A percentile compares a stretch with the other conserved stretches of the same genome.
phyloP scores from a whole-genome alignment of 2,113 vertebrate species.

The Rhagologus leucostigma region DNA sequence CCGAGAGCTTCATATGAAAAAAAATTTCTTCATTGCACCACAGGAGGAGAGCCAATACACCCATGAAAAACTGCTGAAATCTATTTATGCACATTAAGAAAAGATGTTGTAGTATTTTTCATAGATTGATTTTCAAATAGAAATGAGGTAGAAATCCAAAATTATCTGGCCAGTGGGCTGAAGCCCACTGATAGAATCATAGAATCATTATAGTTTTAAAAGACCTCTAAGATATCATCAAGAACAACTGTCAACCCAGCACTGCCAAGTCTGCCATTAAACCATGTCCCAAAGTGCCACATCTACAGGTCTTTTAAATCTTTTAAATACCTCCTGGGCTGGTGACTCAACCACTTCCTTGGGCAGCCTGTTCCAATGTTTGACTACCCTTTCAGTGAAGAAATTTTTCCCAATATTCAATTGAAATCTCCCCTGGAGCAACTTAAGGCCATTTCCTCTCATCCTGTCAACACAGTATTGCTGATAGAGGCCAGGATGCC shows the following conservation, averaged over 20 bases:
- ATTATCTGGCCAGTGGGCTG: background rate
- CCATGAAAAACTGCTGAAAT: background rate
- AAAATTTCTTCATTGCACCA: background rate
- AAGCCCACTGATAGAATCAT: background rate
- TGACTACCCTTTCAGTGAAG: background rate
- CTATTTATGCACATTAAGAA: background rate
- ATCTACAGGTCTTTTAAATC: background rate
- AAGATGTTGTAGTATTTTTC: background rate
- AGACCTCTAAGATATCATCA: background rate
- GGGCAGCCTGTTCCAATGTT: background rate
- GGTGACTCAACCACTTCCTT: background rate
- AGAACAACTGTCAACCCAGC: background rate
- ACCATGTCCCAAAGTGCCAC: background rate
- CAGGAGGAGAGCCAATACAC: fast-evolving
- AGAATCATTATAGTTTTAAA: background rate
- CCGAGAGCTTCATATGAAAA: background rate
- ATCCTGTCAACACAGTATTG: background rate
- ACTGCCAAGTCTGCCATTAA: background rate
- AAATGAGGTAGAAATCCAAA: background rate
- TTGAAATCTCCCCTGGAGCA: background rate
- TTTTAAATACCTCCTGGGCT: background rate
- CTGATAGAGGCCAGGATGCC: background rate
- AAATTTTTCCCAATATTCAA: background rate
- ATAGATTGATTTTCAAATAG: background rate
- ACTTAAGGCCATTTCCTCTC: background rate